Evolutionary conservation across 2,888 invertebrate genomes (phyloP), one percentile per base, ranked within the genome.

Genomic region (Pristionchus arcanus): DNA sequence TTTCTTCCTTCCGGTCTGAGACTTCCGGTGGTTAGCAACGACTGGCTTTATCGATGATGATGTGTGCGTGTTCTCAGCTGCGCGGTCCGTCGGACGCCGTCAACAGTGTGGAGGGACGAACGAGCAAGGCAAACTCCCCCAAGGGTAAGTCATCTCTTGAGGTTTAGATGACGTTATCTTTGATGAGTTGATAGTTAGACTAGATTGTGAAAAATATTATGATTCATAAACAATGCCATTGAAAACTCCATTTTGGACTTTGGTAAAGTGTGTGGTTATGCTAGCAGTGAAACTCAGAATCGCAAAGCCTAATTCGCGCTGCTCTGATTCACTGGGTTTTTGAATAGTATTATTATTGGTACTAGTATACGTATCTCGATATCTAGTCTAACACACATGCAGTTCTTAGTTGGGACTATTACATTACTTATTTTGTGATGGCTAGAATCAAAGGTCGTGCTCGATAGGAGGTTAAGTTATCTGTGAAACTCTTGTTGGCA

Each of bases 51-150:
- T 68, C 68, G 31, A 37, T 42, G 74, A 34, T 81, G 37, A 53
- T 55, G 31, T 2, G 5, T 7, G 2, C 7, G 21, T 84, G 59
- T 34, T 66, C 25, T 49, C 87, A 88, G 87, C 74, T 88, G n/a
- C 87, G 87, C 37, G 74, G 87, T 74, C 87, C 87, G 19, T 71
- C 71, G 34, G 87, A 74, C 71, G 49, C 87, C n/a, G 49, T 63
- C 34, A 88, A 88, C 87, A 88, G 87, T 31, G 87, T 88, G 87
- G 87, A 88, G 87, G 87, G 87, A 53, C 63, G 74, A 19, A 55
- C 21, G 19, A 74, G 74, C 55, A 71, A 71, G 74, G 49, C 53
- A 4, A 34, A 53, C 53, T 88, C 87, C 55, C 87, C 87, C 49
- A 71, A 55, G 42, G 87, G 87, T 88, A 2, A 28, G 59, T 42